These are phyloP conservation scores for Odontesthes bonariensis DNA, from an alignment of 2,113 vertebrate genomes.

Conservation along the genomic window DNA sequence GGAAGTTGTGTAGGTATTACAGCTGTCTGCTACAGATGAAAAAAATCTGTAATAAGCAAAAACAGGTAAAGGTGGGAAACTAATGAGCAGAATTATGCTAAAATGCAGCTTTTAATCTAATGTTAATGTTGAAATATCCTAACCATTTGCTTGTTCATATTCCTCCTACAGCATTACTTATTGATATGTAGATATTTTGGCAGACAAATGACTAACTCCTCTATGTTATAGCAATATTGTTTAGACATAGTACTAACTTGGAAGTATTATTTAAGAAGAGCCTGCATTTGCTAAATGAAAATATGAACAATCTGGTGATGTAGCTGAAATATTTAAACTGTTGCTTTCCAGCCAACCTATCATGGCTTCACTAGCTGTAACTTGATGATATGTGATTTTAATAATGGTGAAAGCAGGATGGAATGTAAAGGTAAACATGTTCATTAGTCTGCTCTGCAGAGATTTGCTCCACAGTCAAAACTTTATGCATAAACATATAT, in stretches of 20 bases:
- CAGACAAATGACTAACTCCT: neutral
- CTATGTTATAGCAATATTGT: neutral
- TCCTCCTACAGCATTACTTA: neutral
- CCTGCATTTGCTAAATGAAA: neutral
- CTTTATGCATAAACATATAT: constrained; percentile 23
- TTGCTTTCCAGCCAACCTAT: neutral
- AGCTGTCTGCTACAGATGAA: too few relatives aligned
- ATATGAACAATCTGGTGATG: neutral
- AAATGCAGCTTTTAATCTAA: too few relatives aligned
- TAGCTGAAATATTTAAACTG: neutral
- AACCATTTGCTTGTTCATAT: too few relatives aligned
- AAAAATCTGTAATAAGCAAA: too few relatives aligned
- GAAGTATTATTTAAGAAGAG: neutral
- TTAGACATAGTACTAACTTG: neutral
- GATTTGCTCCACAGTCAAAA: constrained; percentile 16
- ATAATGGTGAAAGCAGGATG: constrained; percentile 6
- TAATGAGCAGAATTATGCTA: too few relatives aligned
- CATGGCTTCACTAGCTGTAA: neutral
- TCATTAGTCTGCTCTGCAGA: constrained; percentile 11
- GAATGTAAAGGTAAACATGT: constrained; percentile 2
- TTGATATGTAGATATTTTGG: neutral
- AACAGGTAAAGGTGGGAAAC: too few relatives aligned
- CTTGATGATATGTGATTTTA: constrained; percentile 7
- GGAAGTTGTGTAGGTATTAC: too few relatives aligned
- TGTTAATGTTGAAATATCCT: too few relatives aligned